Conservation (phyloP, 2,888 invertebrate genomes). For the Scaptomyza parva region DNA sequence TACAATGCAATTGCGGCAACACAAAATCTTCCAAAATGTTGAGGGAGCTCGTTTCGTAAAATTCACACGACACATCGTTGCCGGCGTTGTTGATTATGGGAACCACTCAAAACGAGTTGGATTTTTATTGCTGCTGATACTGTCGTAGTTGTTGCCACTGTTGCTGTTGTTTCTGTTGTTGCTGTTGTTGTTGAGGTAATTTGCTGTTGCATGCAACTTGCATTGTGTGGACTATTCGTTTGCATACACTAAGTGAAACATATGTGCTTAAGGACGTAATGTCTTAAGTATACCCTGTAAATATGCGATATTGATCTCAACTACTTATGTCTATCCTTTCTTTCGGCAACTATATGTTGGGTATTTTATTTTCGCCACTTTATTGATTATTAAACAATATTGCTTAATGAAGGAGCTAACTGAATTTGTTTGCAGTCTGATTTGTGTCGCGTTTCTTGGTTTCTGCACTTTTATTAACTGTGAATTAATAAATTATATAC, state of each 20-base stretch:
- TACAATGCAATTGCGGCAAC: conserved; percentile 52
- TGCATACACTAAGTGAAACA: conserved; percentile 14
- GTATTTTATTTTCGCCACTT: conserved; percentile 1
- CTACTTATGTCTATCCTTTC: no score
- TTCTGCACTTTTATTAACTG: conserved; percentile 61
- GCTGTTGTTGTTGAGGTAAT: conserved; percentile 43
- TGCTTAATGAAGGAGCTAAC: conserved; percentile 36
- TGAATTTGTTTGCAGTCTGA: conserved; percentile 45
- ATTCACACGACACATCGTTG: conserved; percentile 71
- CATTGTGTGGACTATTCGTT: conserved; percentile 31
- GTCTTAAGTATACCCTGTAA: not conserved
- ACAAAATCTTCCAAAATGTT: conserved; percentile 54
- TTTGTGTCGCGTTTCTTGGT: conserved; percentile 35
- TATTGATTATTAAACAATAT: not conserved
- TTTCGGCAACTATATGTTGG: not conserved
- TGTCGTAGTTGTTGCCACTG: conserved; percentile 43
- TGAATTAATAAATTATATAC: conserved; percentile 65
- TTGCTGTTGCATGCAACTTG: conserved; percentile 48
- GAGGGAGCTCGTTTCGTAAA: conserved; percentile 55
- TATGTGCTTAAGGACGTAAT: not conserved
- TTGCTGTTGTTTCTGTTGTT: conserved; percentile 46
- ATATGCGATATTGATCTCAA: not conserved
- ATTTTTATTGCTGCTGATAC: conserved; percentile 42
- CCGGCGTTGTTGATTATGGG: conserved; percentile 68
- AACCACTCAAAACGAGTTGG: conserved; percentile 74